A percentile compares a stretch with the other conserved stretches of the same genome.
phyloP scores from a whole-genome alignment of 2,888 invertebrate genomes.

The Mantis religiosa region DNA sequence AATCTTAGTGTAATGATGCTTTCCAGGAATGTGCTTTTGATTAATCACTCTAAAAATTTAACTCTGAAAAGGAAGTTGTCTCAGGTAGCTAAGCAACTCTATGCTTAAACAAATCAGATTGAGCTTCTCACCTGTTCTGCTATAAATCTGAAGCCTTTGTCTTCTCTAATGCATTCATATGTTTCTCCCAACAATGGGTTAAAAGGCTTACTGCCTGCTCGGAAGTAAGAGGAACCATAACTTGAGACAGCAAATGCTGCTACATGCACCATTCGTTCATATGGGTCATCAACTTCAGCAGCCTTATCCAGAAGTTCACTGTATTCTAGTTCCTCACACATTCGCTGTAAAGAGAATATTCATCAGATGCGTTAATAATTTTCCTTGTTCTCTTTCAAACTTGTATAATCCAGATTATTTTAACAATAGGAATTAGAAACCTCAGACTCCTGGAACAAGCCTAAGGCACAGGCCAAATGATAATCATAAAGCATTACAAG shows the following conservation, averaged over 20 bases:
- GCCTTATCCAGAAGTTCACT: slow-evolving; percentile 75
- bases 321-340: slow-evolving; percentile 82
- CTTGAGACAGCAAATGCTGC: slow-evolving; percentile 79
- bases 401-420: no score
- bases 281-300: slow-evolving; percentile 58
- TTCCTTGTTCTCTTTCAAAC: no score
- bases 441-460: no score
- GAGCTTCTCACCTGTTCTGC: slow-evolving; percentile 63
- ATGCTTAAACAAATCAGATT: background rate
- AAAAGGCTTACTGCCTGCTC: slow-evolving; percentile 81
- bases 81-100: background rate
- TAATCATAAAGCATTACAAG: no score
- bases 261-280: slow-evolving; percentile 70
- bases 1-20: no score
- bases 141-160: slow-evolving; percentile 71
- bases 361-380: no score
- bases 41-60: background rate
- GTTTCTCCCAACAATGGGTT: slow-evolving; percentile 81
- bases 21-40: no score
- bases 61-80: background rate
- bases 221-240: slow-evolving; percentile 66
- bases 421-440: no score
- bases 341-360: slow-evolving; percentile 49
- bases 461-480: no score
- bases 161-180: slow-evolving; percentile 73